Percentiles rank a stretch among this genome's conserved stretches.
Conservation (phyloP, 2,113 vertebrate genomes). For the Eurypyga helias region DNA sequence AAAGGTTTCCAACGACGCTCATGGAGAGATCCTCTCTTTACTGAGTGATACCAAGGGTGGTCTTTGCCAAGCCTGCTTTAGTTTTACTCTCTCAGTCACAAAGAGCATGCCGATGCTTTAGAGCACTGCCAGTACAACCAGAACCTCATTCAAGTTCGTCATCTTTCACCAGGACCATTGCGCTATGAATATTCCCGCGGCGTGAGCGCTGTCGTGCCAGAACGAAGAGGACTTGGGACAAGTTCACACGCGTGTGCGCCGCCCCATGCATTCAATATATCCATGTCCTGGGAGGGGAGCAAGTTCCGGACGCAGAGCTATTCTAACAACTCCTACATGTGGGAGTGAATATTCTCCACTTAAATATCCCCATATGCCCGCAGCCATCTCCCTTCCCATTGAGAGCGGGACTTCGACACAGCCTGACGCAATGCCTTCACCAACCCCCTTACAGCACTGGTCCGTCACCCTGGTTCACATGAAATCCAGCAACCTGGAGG, state of each 20-base stretch:
- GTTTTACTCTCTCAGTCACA: neutral
- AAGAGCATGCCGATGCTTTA: neutral
- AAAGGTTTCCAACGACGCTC: fast-evolving
- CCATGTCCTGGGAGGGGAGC: neutral
- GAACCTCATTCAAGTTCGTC: neutral
- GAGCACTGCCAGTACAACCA: neutral
- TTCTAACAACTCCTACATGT: conserved; percentile 15
- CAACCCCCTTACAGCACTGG: neutral
- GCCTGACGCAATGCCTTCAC: neutral
- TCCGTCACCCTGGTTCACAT: fast-evolving
- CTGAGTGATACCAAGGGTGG: fast-evolving
- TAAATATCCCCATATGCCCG: conserved; percentile 23
- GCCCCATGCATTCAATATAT: neutral
- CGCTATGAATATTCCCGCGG: neutral
- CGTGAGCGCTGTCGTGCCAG: neutral
- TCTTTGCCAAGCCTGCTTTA: neutral
- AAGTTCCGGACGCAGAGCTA: neutral
- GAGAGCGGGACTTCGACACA: neutral
- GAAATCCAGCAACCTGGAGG: neutral
- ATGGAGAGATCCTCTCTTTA: neutral
- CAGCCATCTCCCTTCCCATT: neutral
- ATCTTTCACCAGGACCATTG: neutral
- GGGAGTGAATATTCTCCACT: neutral
- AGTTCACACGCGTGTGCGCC: neutral
- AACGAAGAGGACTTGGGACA: neutral